Conservation (phyloP, 2,888 invertebrate species). For the Merodon equestris region DNA sequence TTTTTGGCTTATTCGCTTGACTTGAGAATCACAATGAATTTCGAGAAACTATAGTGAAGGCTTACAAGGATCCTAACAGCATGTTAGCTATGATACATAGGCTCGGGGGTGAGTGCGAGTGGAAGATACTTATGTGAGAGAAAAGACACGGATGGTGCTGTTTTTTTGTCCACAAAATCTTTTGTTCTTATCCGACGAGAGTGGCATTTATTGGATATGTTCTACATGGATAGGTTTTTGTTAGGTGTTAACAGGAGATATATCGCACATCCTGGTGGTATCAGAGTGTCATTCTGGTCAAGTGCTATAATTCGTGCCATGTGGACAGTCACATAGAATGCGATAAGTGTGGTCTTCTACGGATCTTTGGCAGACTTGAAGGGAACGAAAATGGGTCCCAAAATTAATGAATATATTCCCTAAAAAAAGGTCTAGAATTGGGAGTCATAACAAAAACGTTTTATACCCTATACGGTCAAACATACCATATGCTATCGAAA, state of each 20-base stretch:
- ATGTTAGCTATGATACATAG: slow-evolving; percentile 27
- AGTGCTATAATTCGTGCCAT: slow-evolving; percentile 12
- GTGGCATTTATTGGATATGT: slow-evolving; percentile 52
- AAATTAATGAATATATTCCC: too few species aligned
- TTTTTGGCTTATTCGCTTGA: slow-evolving; percentile 44
- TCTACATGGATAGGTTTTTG: slow-evolving; percentile 22
- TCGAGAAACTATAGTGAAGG: slow-evolving; percentile 15
- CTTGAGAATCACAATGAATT: slow-evolving; percentile 50
- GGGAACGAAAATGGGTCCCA: too few species aligned
- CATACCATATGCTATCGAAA: too few species aligned
- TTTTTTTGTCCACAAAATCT: slow-evolving; percentile 23
- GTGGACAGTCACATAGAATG: not conserved
- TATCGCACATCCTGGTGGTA: not conserved
- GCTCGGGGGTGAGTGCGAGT: slow-evolving; percentile 19
- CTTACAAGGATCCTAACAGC: slow-evolving; percentile 43
- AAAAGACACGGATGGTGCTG: slow-evolving; percentile 17
- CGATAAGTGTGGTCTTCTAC: too few species aligned
- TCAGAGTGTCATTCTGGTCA: not conserved
- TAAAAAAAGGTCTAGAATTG: too few species aligned
- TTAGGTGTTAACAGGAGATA: not conserved
- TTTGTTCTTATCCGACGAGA: slow-evolving; percentile 24
- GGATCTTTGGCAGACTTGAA: too few species aligned
- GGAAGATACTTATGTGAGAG: slow-evolving; percentile 16
- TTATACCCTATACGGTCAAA: too few species aligned
- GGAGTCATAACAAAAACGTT: too few species aligned